phyloP scores from a whole-genome alignment of 1,140 invertebrate species.

The Drosophila kikkawai region DNA sequence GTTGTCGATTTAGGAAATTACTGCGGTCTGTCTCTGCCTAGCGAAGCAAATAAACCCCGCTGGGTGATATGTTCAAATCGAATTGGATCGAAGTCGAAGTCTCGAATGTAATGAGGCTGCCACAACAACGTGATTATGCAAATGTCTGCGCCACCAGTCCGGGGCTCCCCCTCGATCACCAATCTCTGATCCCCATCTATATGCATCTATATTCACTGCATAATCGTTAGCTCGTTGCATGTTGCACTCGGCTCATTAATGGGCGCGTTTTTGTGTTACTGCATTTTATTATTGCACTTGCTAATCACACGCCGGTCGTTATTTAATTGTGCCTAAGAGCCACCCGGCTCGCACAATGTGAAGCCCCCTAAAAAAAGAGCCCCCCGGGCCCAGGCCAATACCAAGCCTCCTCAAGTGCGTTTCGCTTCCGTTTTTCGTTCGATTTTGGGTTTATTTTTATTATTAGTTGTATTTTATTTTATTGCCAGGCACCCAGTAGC shows the following conservation, averaged over 20 bases:
- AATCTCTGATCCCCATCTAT: background rate
- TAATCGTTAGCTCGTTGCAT: constrained; percentile 69
- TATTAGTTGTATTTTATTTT: constrained; percentile 5
- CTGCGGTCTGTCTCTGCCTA: constrained; percentile 60
- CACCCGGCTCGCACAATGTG: constrained; percentile 60
- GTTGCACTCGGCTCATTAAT: constrained; percentile 54
- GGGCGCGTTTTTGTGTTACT: constrained; percentile 56
- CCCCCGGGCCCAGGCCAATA: constrained; percentile 3
- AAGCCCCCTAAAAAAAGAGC: constrained; percentile 24
- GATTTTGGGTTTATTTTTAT: constrained; percentile 8
- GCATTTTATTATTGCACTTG: constrained; percentile 72
- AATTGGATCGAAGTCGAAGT: constrained; percentile 53
- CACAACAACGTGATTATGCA: constrained; percentile 70
- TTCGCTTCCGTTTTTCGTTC: constrained; percentile 41
- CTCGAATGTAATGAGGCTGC: constrained; percentile 63
- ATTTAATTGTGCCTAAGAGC: constrained; percentile 74
- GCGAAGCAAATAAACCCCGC: constrained; percentile 78
- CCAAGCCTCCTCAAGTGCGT: constrained; percentile 16
- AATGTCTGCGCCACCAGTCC: constrained; percentile 47
- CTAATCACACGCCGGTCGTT: constrained; percentile 69
- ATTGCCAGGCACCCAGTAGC: constrained; percentile 18
- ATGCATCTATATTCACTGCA: constrained; percentile 56
- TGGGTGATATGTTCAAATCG: constrained; percentile 75
- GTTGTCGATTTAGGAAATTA: constrained; percentile 78
- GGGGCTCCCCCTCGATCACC: background rate